Evolutionary conservation across 2,797 vertebrate species (phyloP).

Genomic region (Bothrops alternatus): DNA sequence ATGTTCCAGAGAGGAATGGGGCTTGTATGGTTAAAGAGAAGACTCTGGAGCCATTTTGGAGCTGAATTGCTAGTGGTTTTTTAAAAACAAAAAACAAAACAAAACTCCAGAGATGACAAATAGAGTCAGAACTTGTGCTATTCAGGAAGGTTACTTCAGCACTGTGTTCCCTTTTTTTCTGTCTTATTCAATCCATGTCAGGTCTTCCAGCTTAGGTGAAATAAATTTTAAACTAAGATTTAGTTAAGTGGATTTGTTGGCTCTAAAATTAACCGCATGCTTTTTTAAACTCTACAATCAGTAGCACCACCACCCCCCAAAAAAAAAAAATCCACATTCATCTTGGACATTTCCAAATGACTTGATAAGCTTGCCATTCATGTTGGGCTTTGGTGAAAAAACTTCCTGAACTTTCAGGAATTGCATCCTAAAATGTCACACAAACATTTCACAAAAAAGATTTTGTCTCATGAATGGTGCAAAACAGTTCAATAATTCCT

Average conservation of each 20-base stretch:
- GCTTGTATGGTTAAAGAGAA: slow-evolving; percentile 90
- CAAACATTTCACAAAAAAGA: slow-evolving; percentile 5
- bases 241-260: slow-evolving; percentile 77
- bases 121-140: slow-evolving; percentile 86
- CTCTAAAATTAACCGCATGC: slow-evolving; percentile 69
- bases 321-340: slow-evolving; percentile 15
- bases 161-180: slow-evolving; percentile 84
- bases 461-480: slow-evolving; percentile 8
- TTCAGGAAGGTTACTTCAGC: slow-evolving; percentile 88
- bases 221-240: slow-evolving; percentile 83
- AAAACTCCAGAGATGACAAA: slow-evolving; percentile 84
- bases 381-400: slow-evolving; percentile 10
- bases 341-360: slow-evolving; percentile 5
- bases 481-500: background rate
- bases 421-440: background rate
- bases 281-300: slow-evolving; percentile 60
- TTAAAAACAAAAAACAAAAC: slow-evolving; percentile 72
- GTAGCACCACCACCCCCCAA: background rate
- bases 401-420: background rate
- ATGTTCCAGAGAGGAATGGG: slow-evolving; percentile 82
- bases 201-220: slow-evolving; percentile 85
- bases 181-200: slow-evolving; percentile 99
- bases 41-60: slow-evolving; percentile 82
- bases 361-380: background rate
- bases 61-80: slow-evolving; percentile 72